Base-by-base conservation (phyloP, 1,140 invertebrate genomes). In the Propsilocerus akamusi region DNA sequence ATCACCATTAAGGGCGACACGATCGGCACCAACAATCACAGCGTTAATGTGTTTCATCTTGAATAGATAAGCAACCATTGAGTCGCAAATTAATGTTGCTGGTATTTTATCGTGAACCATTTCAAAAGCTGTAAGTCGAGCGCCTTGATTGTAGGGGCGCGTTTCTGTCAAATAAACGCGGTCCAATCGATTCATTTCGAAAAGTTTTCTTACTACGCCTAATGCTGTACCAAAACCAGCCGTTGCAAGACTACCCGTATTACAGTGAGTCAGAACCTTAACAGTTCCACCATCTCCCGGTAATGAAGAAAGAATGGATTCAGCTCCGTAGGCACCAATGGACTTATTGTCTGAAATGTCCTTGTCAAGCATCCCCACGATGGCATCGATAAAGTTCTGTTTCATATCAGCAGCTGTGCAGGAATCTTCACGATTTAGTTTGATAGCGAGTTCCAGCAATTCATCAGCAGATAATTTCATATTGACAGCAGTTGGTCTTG, bases 151-250 rank as follows among this genome's bases (percentile, higher is more conserved):
- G 64, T 97, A 99, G 0, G 96, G 96, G 52, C 96, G 75, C 0
- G 96, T 99, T 70, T 99, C 96, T 1, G 95, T 96, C 61, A 86
- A 97, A 66, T 87, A 97, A 4, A 82, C 90, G 57, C 85, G 83
- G 56, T 89, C 79, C 54, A 98, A 68, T 66, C 75, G 76, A 53
- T 77, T 76, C 30, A 69, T 65, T 46, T 73, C 72, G 61, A 85
- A 75, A 26, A 99, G 71, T 24, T 77, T 75, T 57, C 94, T 73
- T 49, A 97, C 85, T 6, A 98, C 90, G 52, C 96, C 96, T 47
- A 99, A 70, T 24, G 96, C 96, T 25, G 96, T 99, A 4, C 96
- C 96, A 70, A 95, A 97, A 49, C 63, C 93, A 52, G 88, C 87
- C 24, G 96, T 99, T 2, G 96, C 96, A 53, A 99, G 70, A 6